Conservation (phyloP, 1,140 invertebrate genomes). For the Lethocerus indicus region DNA sequence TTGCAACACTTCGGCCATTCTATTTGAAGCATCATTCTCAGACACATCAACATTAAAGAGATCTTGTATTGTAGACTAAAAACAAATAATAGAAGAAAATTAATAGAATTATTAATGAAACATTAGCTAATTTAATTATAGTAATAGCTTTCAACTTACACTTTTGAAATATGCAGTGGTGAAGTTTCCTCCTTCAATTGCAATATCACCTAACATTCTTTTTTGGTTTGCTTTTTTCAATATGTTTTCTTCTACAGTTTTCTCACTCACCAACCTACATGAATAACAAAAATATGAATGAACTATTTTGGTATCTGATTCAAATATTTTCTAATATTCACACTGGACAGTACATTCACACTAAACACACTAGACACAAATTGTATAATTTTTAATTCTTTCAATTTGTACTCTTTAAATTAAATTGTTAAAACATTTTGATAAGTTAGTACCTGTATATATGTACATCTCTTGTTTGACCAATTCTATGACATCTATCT, state of each 20-base stretch:
- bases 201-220: slow-evolving; percentile 83
- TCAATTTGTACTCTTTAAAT: too few species aligned
- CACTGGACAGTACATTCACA: too few species aligned
- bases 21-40: slow-evolving; percentile 37
- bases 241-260: slow-evolving; percentile 98
- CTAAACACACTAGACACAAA: too few species aligned
- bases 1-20: slow-evolving; percentile 43
- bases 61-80: slow-evolving; percentile 78
- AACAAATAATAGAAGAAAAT: slow-evolving; percentile 17
- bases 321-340: not conserved
- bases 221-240: slow-evolving; percentile 98
- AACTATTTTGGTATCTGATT: not conserved
- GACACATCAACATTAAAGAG: slow-evolving; percentile 64
- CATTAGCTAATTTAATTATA: not conserved
- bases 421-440: not conserved
- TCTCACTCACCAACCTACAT: slow-evolving; percentile 75
- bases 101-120: not conserved
- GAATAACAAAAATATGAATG: slow-evolving; percentile 13
- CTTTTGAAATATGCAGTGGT: slow-evolving; percentile 95
- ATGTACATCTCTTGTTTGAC: slow-evolving; percentile 97
- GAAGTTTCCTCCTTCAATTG: slow-evolving; percentile 98
- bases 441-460: slow-evolving; percentile 62
- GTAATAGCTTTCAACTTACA: slow-evolving; percentile 33
- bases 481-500: slow-evolving; percentile 96
- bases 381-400: too few species aligned